Evolutionary conservation across 2,888 invertebrate genomes (phyloP).

Genomic region (Ditula angustiorana): DNA sequence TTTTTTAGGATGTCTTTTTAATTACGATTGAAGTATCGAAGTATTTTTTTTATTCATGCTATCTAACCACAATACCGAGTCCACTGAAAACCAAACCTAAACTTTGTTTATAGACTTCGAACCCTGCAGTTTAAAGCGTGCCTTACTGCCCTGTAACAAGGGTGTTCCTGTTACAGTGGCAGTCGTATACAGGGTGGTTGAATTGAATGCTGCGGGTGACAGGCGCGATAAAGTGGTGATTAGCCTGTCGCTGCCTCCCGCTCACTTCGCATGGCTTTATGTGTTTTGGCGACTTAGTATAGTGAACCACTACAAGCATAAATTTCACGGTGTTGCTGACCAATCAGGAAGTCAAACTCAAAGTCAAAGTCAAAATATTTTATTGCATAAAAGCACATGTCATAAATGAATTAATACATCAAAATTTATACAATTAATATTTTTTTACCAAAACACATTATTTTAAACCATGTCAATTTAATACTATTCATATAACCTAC

Average conservation of each 20-base stretch:
- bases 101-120: constrained; percentile 13
- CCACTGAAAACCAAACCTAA: constrained; percentile 16
- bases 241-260: constrained; percentile 71
- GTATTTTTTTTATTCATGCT: too few species aligned
- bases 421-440: too few species aligned
- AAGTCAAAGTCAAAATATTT: too few species aligned
- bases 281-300: constrained; percentile 22
- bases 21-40: too few species aligned
- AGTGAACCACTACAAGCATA: background rate
- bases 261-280: constrained; percentile 49
- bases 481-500: too few species aligned
- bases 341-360: too few species aligned
- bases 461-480: too few species aligned
- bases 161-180: constrained; percentile 14
- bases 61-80: background rate
- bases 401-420: too few species aligned
- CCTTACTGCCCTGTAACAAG: constrained; percentile 16
- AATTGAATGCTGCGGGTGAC: constrained; percentile 65
- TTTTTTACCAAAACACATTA: too few species aligned
- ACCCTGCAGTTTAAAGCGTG: constrained; percentile 1
- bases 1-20: too few species aligned
- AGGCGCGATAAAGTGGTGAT: constrained; percentile 74
- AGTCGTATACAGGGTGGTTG: constrained; percentile 43
- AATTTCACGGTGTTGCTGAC: background rate
- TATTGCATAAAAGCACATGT: too few species aligned